These are phyloP conservation scores for Passer domesticus DNA, from an alignment of 2,113 vertebrate species.

Conservation along the genomic window DNA sequence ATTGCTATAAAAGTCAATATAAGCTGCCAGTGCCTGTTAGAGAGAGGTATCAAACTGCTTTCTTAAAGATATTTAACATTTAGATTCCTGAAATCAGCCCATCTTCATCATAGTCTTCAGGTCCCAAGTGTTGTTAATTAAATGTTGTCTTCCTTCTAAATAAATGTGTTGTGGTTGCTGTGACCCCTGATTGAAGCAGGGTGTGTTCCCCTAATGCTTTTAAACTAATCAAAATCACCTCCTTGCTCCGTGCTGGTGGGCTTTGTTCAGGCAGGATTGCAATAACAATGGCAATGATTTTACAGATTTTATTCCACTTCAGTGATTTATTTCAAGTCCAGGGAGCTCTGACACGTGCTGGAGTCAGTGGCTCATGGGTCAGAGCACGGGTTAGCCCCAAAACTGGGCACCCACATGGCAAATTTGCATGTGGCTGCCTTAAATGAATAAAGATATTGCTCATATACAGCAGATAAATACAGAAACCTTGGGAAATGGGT, in stretches of 20 bases:
- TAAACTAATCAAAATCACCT: constrained; percentile 25
- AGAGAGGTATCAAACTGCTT: background rate
- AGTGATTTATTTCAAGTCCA: background rate
- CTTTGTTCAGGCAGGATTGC: background rate
- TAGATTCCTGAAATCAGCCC: background rate
- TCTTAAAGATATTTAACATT: background rate
- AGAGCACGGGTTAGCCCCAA: background rate
- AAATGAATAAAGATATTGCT: background rate
- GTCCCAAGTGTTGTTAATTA: background rate
- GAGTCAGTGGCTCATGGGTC: background rate
- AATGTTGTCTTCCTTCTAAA: background rate
- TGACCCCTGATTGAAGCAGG: background rate
- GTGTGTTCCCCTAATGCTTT: background rate
- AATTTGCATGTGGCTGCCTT: background rate
- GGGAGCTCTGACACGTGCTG: background rate
- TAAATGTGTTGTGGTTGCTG: background rate
- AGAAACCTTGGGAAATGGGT: background rate
- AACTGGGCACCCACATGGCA: constrained; percentile 6
- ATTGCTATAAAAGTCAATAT: background rate
- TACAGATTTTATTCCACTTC: constrained; percentile 6
- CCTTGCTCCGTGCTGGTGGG: background rate
- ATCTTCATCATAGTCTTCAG: background rate
- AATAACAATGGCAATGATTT: background rate
- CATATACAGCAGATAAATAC: background rate
- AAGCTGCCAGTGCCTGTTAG: background rate